Evolutionary conservation across 2,888 invertebrate genomes (phyloP), one percentile per base, ranked within the genome.

Genomic region (Cheilosia soror): DNA sequence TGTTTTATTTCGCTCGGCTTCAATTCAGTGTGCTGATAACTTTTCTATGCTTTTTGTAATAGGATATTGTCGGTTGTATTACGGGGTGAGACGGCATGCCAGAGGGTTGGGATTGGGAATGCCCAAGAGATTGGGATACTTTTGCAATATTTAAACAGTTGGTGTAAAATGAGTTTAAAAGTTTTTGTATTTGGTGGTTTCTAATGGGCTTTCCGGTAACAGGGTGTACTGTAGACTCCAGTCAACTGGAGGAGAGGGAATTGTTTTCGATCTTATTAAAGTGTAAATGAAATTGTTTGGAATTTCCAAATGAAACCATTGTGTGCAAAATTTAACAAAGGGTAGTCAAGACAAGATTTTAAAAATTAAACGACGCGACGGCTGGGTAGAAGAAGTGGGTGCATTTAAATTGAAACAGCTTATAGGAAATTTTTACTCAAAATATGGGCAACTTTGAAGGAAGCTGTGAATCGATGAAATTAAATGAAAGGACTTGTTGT

Each of bases 161-260:
- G 81, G 81, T 71, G 76, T 81, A 77, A 77, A 85, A 85, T 81
- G 85, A 81, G 85, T 85, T 85, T 72, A 63, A 85, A 85, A 85
- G 81, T 85, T 85, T 81, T 47, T 72, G 66, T 80, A 81, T 81
- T 81, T 81, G 49, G 81, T 85, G 76, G 85, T 72, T 85, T 77
- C 76, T 85, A 68, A 81, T 79, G 73, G 66, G 68, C 53, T 57
- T 65, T 37, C 31, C 44, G 20, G 15, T 47, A 47, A 25, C 20
- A 3, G 49, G 5, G 42, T 31, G 40, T 60, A 20, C 20, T 20
- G 20, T 20, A 20, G 1, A 20, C 20, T 20, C 20, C 20, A 20
- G 20, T 20, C 20, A 20, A 20, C 20, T 20, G 20, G 20, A 20
- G 20, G 20, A 2, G 20, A 15, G 51, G 20, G 9, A n/a, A 7